A percentile compares a stretch with the other conserved stretches of the same genome.
Evolutionary conservation across 2,113 vertebrate genomes (phyloP).

Genomic region (Lontra canadensis): DNA sequence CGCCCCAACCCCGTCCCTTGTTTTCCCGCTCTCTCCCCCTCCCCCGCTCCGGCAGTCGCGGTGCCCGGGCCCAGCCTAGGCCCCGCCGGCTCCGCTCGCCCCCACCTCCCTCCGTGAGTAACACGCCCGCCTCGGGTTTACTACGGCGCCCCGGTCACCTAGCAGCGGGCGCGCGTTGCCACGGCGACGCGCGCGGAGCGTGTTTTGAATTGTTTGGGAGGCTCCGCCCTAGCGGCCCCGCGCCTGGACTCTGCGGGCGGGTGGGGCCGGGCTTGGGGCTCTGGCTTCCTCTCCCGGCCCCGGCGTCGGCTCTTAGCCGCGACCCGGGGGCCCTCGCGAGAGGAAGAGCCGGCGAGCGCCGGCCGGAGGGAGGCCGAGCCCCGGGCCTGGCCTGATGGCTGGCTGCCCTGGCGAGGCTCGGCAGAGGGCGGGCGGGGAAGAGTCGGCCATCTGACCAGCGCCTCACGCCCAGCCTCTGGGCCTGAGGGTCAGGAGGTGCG

Average conservation of each 20-base stretch:
- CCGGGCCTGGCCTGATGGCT: not conserved
- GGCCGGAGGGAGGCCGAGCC: not conserved
- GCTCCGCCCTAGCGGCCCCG: not conserved
- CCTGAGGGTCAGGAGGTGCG: not conserved
- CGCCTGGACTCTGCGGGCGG: not conserved
- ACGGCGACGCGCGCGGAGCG: accelerated
- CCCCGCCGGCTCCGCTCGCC: not conserved
- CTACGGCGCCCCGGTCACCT: constrained; percentile 61
- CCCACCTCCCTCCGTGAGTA: not conserved
- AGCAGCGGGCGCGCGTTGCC: constrained; percentile 50
- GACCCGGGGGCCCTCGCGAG: not conserved
- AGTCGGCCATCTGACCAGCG: not conserved
- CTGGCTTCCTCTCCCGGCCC: not conserved
- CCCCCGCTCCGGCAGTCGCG: not conserved
- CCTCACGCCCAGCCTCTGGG: not conserved
- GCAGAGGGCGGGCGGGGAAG: not conserved
- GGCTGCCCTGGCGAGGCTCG: not conserved
- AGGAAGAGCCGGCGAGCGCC: not conserved
- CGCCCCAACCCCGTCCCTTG: not conserved
- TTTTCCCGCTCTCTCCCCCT: not conserved
- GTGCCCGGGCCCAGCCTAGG: accelerated
- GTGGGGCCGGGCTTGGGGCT: not conserved
- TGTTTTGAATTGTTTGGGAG: constrained; percentile 25
- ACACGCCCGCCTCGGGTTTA: not conserved
- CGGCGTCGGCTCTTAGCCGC: accelerated